These are phyloP conservation scores for Siphonodentalium dalli DNA, from an alignment of 2,888 invertebrate genomes.

Conservation along the genomic window DNA sequence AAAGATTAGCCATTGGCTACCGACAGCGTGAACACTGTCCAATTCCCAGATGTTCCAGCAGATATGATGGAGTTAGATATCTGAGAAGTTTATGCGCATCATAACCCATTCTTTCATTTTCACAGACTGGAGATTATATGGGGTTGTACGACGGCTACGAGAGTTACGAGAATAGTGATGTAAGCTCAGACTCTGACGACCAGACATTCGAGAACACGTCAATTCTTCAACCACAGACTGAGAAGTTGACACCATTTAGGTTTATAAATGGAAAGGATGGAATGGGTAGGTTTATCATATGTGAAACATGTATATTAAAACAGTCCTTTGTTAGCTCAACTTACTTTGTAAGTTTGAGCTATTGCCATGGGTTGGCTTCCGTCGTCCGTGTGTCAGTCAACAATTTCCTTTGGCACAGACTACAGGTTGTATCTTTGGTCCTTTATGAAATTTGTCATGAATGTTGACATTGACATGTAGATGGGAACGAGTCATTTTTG, in stretches of 20 bases:
- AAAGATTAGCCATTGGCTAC: no score
- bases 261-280: slow-evolving; percentile 59
- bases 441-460: no score
- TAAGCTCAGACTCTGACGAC: slow-evolving; percentile 36
- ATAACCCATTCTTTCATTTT: slow-evolving; percentile 5
- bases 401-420: no score
- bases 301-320: no score
- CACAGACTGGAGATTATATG: slow-evolving; percentile 69
- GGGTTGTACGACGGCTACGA: slow-evolving; percentile 51
- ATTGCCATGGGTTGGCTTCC: no score
- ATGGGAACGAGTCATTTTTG: no score
- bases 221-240: slow-evolving; percentile 13
- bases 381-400: no score
- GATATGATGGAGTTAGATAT: background rate
- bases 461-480: no score
- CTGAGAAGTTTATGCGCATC: slow-evolving; percentile 8
- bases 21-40: no score
- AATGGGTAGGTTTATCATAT: slow-evolving; percentile 50
- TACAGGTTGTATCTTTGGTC: no score
- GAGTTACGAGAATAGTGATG: slow-evolving; percentile 48
- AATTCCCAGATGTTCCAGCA: background rate
- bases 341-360: no score
- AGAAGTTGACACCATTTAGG: slow-evolving; percentile 40
- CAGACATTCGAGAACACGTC: slow-evolving; percentile 36
- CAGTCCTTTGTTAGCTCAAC: no score